Percentiles rank a stretch among this genome's conserved stretches.
These are phyloP conservation scores for Lordiphosa stackelbergi DNA, from an alignment of 1,140 invertebrate genomes.

Conservation along the genomic window DNA sequence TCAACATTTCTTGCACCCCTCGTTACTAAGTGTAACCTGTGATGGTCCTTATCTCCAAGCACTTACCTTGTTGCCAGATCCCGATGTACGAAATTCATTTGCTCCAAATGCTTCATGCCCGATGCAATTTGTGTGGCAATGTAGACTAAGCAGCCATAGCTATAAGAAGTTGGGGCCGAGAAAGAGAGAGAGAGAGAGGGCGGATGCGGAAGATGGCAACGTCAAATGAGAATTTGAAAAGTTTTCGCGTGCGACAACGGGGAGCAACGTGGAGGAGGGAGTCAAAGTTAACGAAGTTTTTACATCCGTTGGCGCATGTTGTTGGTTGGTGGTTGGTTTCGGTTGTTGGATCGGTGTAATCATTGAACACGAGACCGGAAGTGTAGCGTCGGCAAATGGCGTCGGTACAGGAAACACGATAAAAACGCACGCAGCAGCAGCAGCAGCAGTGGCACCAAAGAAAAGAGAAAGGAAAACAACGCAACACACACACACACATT, in stretches of 20 bases:
- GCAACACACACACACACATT: slow-evolving; percentile 18
- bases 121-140: slow-evolving; percentile 89
- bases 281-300: slow-evolving; percentile 75
- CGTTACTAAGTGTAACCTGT: slow-evolving; percentile 10
- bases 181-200: slow-evolving; percentile 13
- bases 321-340: slow-evolving; percentile 48
- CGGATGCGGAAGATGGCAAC: slow-evolving; percentile 52
- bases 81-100: slow-evolving; percentile 87
- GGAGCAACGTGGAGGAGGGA: slow-evolving; percentile 9
- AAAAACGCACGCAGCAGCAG: slow-evolving; percentile 57
- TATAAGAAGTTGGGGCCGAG: slow-evolving; percentile 57
- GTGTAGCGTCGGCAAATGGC: slow-evolving; percentile 68
- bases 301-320: slow-evolving; percentile 72
- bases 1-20: no score
- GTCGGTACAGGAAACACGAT: slow-evolving; percentile 72
- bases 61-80: slow-evolving; percentile 87
- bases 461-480: slow-evolving; percentile 26
- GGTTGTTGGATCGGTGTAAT: slow-evolving; percentile 58
- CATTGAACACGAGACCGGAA: slow-evolving; percentile 76
- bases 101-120: slow-evolving; percentile 91
- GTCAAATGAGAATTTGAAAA: slow-evolving; percentile 73
- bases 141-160: slow-evolving; percentile 85
- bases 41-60: slow-evolving; percentile 40
- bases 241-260: slow-evolving; percentile 60
- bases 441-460: slow-evolving; percentile 6